Conservation (phyloP, 2,797 vertebrate genomes). For the Sebastolobus alascanus region DNA sequence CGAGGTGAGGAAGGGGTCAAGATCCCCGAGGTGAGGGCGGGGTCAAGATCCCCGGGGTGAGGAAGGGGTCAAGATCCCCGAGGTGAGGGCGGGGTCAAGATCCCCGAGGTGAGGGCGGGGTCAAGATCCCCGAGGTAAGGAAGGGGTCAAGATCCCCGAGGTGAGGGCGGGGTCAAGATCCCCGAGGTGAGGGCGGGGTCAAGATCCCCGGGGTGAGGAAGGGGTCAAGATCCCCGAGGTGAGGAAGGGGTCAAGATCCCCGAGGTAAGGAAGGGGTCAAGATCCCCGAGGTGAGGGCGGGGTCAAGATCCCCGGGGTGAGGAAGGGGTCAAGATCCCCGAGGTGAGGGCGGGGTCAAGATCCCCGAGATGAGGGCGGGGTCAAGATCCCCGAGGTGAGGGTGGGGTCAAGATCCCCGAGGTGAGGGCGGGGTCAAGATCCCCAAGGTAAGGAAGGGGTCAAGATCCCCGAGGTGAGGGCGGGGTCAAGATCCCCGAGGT, state of each 20-base stretch:
- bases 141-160: too few relatives aligned
- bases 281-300: too few relatives aligned
- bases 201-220: constrained; percentile 95
- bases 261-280: too few relatives aligned
- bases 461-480: constrained; percentile 60
- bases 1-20: constrained; percentile 70
- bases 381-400: constrained; percentile 95
- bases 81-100: not conserved
- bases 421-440: not conserved
- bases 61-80: not conserved
- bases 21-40: constrained; percentile 92
- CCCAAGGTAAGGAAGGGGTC: not conserved
- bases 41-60: constrained; percentile 79
- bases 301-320: constrained; percentile 59
- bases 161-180: constrained; percentile 72
- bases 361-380: too few relatives aligned
- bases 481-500: constrained; percentile 94
- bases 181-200: not conserved
- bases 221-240: constrained; percentile 78
- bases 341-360: constrained; percentile 82
- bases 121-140: constrained; percentile 93
- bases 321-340: constrained; percentile 89
- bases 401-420: constrained; percentile 79
- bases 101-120: constrained; percentile 57
- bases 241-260: not conserved